Base-by-base conservation (phyloP, 2,113 vertebrate species). In the Rhinopomastus cyanomelas region DNA sequence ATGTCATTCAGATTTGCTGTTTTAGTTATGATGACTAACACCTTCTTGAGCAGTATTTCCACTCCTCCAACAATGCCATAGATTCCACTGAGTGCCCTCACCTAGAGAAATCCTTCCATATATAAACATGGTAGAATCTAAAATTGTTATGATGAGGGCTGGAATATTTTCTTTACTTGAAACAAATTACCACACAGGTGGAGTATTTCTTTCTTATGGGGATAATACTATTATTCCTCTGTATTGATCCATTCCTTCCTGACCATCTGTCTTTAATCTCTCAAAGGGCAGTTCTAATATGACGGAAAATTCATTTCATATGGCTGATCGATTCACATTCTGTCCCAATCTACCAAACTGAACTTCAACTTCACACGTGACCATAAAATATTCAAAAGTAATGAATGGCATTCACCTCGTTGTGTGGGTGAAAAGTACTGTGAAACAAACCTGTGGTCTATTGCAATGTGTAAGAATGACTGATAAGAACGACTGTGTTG, bases 261-360 rank as follows among this genome's bases (percentile, higher is more conserved):
- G 18, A 65, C 69, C 66, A 92, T 90, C 48, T 95, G 78, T 92
- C 20, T 94, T 95, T 92, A 88, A 95, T 93, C 83, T 76, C 55
- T 21, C 46, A 90, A 95, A 96, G 25, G 18, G 59, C 19, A 85
- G 44, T 51, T 68, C 55, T 88, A 91, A 81, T 89, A 59, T 0
- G 4, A 88, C 61, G 66, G 78, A 95, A 95, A 95, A 96, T 94
- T 68, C 6, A 92, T 83, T 90, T 88, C 32, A 52, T 74, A 81
- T 29, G 46, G 67, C 32, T 81, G 32, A 67, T 86, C 77, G 91
- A 56, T 84, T 69, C 61, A 42, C 74, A 66, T 60, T 51, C 53
- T 85, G 56, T 32, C 77, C 30, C 32, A 74, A 21, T 53, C 60
- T 69, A 42, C 51, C 72, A 82, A 85, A 83, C 8, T 52, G 11